These are phyloP conservation scores for Cryptotermes secundus DNA, from an alignment of 1,140 invertebrate species.

Conservation along the genomic window DNA sequence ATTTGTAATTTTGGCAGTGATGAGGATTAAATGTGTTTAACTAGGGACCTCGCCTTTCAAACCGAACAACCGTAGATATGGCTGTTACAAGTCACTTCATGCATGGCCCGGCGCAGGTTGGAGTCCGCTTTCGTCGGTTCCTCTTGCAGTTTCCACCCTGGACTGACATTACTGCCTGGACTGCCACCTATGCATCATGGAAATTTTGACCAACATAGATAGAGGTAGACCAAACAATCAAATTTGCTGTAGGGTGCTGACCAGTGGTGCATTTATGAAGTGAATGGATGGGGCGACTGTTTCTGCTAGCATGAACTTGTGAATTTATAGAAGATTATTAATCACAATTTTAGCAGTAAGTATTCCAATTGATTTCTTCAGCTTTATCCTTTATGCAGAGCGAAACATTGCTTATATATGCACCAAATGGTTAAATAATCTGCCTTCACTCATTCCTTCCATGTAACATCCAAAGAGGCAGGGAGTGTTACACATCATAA, in stretches of 20 bases:
- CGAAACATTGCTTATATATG: background rate
- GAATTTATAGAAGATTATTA: background rate
- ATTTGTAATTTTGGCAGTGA: background rate
- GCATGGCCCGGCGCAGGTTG: conserved; percentile 25
- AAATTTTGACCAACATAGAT: conserved; percentile 45
- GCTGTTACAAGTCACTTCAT: conserved; percentile 30
- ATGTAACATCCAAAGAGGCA: too few relatives aligned
- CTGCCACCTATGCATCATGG: conserved; percentile 60
- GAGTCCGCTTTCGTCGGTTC: conserved; percentile 13
- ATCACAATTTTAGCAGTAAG: background rate
- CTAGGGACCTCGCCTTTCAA: background rate
- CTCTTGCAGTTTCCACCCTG: conserved; percentile 59
- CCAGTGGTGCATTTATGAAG: too few relatives aligned
- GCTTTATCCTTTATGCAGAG: background rate
- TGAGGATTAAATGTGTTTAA: background rate
- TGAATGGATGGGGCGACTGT: background rate
- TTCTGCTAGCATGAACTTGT: conserved; percentile 1
- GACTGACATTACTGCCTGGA: conserved; percentile 61
- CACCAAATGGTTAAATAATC: background rate
- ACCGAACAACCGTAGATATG: conserved; percentile 24
- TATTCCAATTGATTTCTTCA: background rate
- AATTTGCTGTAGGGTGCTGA: too few relatives aligned
- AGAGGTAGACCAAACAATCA: conserved; percentile 16
- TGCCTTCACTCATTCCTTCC: background rate
- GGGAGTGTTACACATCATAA: background rate